Conservation (phyloP, 2,888 invertebrate genomes). For the Cyrtodaria siliqua region DNA sequence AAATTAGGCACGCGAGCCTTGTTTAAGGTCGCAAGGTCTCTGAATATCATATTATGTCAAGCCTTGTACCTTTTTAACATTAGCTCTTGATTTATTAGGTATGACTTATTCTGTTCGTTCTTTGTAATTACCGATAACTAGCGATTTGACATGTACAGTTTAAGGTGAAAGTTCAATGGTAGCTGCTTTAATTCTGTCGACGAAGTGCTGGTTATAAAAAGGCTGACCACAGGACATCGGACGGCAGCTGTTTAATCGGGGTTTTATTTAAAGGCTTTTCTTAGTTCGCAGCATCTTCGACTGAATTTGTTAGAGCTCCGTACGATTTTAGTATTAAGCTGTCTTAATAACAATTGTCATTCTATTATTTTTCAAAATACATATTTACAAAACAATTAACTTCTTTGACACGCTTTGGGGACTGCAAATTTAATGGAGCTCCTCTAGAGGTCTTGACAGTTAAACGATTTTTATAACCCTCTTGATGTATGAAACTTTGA, state of each 20-base stretch:
- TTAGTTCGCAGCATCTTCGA: constrained; percentile 35
- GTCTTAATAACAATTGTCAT: constrained; percentile 47
- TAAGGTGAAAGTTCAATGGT: constrained; percentile 45
- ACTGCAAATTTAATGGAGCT: constrained; percentile 35
- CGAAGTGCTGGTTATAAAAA: constrained; percentile 23
- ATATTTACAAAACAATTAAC: constrained; percentile 62
- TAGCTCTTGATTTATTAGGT: constrained; percentile 43
- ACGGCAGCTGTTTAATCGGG: constrained; percentile 49
- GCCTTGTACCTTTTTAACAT: too few relatives aligned
- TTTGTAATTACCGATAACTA: constrained; percentile 45
- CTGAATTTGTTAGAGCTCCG: constrained; percentile 29
- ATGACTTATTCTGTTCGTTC: constrained; percentile 37
- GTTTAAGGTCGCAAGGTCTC: constrained; percentile 43
- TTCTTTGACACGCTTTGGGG: constrained; percentile 54
- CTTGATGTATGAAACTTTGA: constrained; percentile 31
- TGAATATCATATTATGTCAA: constrained; percentile 47
- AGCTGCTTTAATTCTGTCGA: constrained; percentile 22
- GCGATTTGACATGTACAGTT: constrained; percentile 33
- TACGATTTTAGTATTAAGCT: constrained; percentile 41
- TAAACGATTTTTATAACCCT: constrained; percentile 29
- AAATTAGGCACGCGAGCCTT: constrained; percentile 40
- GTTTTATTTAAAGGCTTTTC: constrained; percentile 42
- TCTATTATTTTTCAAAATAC: constrained; percentile 51
- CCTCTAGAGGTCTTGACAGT: constrained; percentile 31
- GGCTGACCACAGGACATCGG: constrained; percentile 42